Evolutionary conservation across 2,113 vertebrate species (phyloP).

Genomic region (Aptenodytes forsteri): DNA sequence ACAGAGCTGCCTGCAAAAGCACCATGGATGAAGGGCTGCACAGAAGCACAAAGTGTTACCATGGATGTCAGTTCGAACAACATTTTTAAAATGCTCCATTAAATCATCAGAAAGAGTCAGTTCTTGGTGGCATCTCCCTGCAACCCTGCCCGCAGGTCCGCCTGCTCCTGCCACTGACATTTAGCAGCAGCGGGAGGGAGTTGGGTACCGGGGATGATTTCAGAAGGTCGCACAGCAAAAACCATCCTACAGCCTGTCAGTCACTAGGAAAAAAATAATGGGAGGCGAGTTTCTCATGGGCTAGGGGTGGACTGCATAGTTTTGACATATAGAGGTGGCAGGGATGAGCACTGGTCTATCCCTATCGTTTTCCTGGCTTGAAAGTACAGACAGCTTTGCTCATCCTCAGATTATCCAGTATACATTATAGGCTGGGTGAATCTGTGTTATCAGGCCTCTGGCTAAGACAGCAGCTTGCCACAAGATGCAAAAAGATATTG

Average conservation of each 20-base stretch:
- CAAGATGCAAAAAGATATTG: neutral
- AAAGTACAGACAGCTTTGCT: neutral
- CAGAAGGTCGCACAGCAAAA: neutral
- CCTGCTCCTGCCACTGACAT: neutral
- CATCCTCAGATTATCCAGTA: neutral
- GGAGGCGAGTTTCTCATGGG: neutral
- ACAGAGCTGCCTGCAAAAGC: neutral
- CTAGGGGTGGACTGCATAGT: rapidly evolving
- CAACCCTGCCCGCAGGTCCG: neutral
- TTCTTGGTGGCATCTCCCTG: neutral
- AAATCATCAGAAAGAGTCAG: neutral
- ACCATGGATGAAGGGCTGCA: rapidly evolving
- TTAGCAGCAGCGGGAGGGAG: neutral
- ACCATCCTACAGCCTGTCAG: neutral
- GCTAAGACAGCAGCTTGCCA: neutral
- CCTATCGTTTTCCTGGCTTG: neutral
- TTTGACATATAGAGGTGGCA: neutral
- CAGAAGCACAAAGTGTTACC: neutral
- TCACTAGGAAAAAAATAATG: neutral
- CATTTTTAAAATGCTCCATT: neutral
- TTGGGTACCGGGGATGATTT: rapidly evolving
- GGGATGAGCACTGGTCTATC: neutral
- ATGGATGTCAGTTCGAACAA: neutral
- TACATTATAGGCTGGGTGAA: neutral
- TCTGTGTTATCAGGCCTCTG: neutral